Base-by-base conservation (phyloP, 2,888 invertebrate genomes). In the Tryphoninae sp. region DNA sequence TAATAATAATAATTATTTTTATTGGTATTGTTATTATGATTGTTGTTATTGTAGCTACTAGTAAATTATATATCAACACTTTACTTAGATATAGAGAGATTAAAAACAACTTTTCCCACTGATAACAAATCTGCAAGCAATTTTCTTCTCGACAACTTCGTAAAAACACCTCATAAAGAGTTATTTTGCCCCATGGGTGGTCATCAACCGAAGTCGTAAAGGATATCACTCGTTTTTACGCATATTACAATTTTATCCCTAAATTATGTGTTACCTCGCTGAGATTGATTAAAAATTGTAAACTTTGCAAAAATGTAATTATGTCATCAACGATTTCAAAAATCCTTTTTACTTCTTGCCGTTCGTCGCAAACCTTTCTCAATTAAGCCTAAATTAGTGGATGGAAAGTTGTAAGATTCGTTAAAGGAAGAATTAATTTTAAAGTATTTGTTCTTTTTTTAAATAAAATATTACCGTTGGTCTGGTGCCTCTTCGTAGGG, bases 261-360 rank as follows among this genome's bases (percentile, higher is more conserved):
- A n/a, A 33, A n/a, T 62, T 62, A 8, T 33, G 62, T 33, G 1
- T 26, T 42, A 62, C 40, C 40, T 51, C 51, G 1, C 9, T 22
- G 13, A 26, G 16, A 26, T 49, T 8, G 16, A 40, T 62, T 3
- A 22, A 49, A 51, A 55, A 51, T 4, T 16, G 9, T 51, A n/a
- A 62, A 53, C 51, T 19, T 16, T 40, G 1, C 40, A 23, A 40
- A 62, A 72, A 62, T 62, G 62, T 40, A 73, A 73, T 61, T 26
- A 8, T 22, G 4, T 19, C 45, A 8, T 26, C 19, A 7, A 61
- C 40, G 9, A 33, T 33, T 71, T 13, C 26, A 73, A 73, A 22
- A 73, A 49, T 73, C 73, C n/a, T 40, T 71, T 73, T 73, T 33
- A 33, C 33, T 33, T 33, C 51, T 73, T 16, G 6, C 22, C 40